Evolutionary conservation across 2,888 invertebrate genomes (phyloP).

Genomic region (Litoditis marina): DNA sequence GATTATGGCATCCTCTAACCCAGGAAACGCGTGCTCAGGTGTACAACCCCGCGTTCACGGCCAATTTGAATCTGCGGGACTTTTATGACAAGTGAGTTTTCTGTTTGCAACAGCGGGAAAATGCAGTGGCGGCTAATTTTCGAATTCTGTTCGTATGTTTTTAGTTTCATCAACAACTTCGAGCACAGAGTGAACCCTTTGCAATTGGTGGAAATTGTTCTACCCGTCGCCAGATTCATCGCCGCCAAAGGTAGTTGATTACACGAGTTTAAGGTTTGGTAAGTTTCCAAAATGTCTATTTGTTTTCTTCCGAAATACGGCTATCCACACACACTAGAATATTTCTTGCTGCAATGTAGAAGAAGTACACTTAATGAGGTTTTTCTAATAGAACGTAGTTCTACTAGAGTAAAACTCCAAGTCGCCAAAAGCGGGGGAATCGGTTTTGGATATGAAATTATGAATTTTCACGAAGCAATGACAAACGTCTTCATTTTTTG

Average conservation of each 20-base stretch:
- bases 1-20: conserved; percentile 60
- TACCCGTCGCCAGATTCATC: conserved; percentile 64
- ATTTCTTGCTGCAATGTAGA: no score
- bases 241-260: conserved; percentile 21
- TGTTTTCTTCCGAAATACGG: no score
- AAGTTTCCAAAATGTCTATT: no score
- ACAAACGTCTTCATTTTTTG: conserved; percentile 8
- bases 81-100: conserved; percentile 71
- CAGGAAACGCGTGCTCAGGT: conserved; percentile 35
- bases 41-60: conserved; percentile 33
- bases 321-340: no score
- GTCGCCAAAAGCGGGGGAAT: no score
- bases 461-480: no score
- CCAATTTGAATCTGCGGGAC: conserved; percentile 50
- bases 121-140: no score
- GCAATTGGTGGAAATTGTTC: conserved; percentile 80
- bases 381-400: no score
- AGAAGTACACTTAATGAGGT: no score
- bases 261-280: not conserved
- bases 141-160: conserved; percentile 1
- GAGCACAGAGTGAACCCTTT: conserved; percentile 95
- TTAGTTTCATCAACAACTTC: conserved; percentile 83
- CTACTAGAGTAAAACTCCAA: no score
- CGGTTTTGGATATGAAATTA: no score
- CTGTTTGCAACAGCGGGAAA: no score